Base-by-base conservation (phyloP, 2,113 vertebrate genomes). In the Ariopsis seemanni region DNA sequence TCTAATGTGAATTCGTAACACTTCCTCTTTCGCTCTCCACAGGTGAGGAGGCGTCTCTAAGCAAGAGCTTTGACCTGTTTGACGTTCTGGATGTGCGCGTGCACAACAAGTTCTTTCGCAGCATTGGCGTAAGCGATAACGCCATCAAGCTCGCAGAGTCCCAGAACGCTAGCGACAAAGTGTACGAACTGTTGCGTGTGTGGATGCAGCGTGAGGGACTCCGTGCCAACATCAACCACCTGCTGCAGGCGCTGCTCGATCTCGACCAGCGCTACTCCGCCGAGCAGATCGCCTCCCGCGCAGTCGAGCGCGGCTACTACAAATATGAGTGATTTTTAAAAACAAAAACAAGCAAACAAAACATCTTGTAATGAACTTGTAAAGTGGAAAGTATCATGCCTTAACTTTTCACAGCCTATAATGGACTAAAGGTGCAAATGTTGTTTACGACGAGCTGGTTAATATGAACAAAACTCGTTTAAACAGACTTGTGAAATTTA, bases 141-240 rank as follows among this genome's bases (percentile, higher is more conserved):
- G 88, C 91, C 89, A 96, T 96, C 42, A 94, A 94, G 53, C 92
- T 94, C 0, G 94, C 95, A 0, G 95, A 95, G 88, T 92, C 75
- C 14, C 90, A 91, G 60, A 9, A 91, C 52, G n/a, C 92, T 4
- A 57, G 63, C 0, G 95, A 96, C 92, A 95, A 95, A 80, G 95
- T 95, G 57, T 96, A 96, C 27, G 94, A 96, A 50, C 94, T 96
- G 85, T 93, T 95, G 86, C 94, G 94, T 86, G 93, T 90, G 88
- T 96, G 95, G 95, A 95, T 95, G 95, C 95, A 96, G 91, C 91
- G 91, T 42, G 94, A 95, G 88, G 95, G 95, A 20, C 95, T 95
- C 0, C 94, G 94, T 17, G 95, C 95, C 0, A 93, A 95, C 92
- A 96, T 96, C 92, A 96, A 95, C 87, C 81, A 92, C 88, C 94